Percentiles rank a stretch among this genome's conserved stretches.
These are phyloP conservation scores for Pristionchus entomophagus DNA, from an alignment of 2,888 invertebrate genomes.

Conservation along the genomic window DNA sequence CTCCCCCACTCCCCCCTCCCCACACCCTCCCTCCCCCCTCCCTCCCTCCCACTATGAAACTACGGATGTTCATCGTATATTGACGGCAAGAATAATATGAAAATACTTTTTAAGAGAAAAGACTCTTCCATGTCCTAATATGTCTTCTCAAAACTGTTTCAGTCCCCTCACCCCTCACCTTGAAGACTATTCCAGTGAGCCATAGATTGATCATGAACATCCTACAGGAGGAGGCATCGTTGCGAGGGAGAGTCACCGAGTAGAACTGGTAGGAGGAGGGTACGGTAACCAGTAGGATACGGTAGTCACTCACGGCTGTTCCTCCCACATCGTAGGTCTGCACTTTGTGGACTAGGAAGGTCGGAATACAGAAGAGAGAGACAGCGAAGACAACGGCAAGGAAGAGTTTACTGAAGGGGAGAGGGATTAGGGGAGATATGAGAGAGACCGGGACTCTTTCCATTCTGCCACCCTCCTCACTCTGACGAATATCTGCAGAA, in stretches of 20 bases:
- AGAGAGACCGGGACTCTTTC: too few species aligned
- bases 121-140: not conserved
- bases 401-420: conserved; percentile 69
- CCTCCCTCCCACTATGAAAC: not conserved
- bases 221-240: conserved; percentile 64
- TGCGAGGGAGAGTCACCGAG: conserved; percentile 64
- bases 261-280: conserved; percentile 52
- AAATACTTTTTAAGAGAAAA: not conserved
- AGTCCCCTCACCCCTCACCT: conserved; percentile 54
- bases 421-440: too few species aligned
- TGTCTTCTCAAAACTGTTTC: not conserved
- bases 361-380: conserved; percentile 70
- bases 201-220: conserved; percentile 73
- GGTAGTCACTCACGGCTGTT: conserved; percentile 23
- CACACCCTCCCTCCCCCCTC: too few species aligned
- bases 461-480: too few species aligned
- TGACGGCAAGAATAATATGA: not conserved
- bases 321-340: not conserved
- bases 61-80: not conserved
- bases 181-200: conserved; percentile 74
- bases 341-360: conserved; percentile 71
- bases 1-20: too few species aligned
- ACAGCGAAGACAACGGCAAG: conserved; percentile 65
- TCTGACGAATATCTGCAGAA: too few species aligned
- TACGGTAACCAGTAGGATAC: not conserved